Conservation (phyloP, 2,888 invertebrate genomes). For the Bellardia bayeri region DNA sequence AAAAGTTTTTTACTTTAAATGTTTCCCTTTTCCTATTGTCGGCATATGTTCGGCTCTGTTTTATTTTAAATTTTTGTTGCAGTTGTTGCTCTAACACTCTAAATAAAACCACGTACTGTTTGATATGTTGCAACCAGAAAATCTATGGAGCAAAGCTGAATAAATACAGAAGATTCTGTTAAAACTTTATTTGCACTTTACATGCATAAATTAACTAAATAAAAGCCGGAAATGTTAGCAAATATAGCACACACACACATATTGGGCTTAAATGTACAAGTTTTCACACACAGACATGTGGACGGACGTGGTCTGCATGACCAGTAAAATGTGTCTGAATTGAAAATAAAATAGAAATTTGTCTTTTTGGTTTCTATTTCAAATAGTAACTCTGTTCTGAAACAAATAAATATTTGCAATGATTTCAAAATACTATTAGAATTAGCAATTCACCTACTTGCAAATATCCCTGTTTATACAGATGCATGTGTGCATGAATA, state of each 20-base stretch:
- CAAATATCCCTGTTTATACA: not conserved
- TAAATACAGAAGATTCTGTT: slow-evolving; percentile 51
- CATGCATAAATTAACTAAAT: slow-evolving; percentile 63
- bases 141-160: slow-evolving; percentile 37
- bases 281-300: slow-evolving; percentile 4
- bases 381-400: no score
- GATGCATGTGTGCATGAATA: not conserved
- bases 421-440: not conserved
- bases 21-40: slow-evolving; percentile 54
- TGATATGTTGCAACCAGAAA: slow-evolving; percentile 41
- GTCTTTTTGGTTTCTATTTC: not conserved
- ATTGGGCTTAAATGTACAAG: slow-evolving; percentile 4
- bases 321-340: not conserved
- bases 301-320: not conserved
- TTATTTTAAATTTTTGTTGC: not conserved
- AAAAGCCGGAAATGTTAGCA: slow-evolving; percentile 58
- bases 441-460: not conserved
- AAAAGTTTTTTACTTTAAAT: slow-evolving; percentile 35
- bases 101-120: slow-evolving; percentile 12
- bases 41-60: slow-evolving; percentile 26
- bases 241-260: slow-evolving; percentile 5
- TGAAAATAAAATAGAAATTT: not conserved
- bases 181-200: slow-evolving; percentile 59
- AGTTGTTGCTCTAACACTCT: slow-evolving; percentile 1
- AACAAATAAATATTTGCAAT: not conserved